Evolutionary conservation across 1,140 invertebrate species (phyloP).

Genomic region (Myzus persicae): DNA sequence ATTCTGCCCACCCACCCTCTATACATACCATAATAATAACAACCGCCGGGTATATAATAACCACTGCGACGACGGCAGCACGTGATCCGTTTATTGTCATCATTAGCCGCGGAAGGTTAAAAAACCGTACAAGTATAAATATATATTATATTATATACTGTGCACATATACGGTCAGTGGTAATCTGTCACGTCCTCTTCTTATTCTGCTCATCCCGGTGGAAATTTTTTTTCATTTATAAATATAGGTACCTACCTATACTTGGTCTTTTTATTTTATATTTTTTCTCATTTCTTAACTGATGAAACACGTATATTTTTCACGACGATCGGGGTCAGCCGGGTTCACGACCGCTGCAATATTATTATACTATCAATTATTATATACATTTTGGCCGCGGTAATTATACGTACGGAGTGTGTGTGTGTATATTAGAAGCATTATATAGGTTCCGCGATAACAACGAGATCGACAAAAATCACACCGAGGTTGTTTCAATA

Average conservation of each 20-base stretch:
- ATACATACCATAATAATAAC: background rate
- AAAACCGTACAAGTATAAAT: background rate
- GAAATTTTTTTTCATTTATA: background rate
- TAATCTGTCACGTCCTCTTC: slow-evolving; percentile 44
- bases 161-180: slow-evolving; percentile 1
- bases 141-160: background rate
- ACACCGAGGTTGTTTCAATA: background rate
- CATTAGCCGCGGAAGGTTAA: slow-evolving; percentile 19
- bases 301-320: slow-evolving; percentile 30
- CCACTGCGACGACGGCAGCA: background rate
- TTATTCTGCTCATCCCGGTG: background rate
- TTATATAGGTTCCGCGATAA: background rate
- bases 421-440: background rate
- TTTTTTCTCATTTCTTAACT: background rate
- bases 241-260: background rate
- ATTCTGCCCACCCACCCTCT: background rate
- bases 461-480: background rate
- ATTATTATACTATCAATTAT: background rate
- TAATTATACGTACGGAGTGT: background rate
- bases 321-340: slow-evolving; percentile 5
- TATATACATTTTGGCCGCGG: background rate
- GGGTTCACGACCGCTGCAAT: slow-evolving; percentile 26
- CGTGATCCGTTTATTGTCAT: slow-evolving; percentile 56
- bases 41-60: background rate
- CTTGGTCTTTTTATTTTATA: background rate